Base-by-base conservation (phyloP, 37 sponge, comb jelly and placozoan genomes). In the Ianthella basta region DNA sequence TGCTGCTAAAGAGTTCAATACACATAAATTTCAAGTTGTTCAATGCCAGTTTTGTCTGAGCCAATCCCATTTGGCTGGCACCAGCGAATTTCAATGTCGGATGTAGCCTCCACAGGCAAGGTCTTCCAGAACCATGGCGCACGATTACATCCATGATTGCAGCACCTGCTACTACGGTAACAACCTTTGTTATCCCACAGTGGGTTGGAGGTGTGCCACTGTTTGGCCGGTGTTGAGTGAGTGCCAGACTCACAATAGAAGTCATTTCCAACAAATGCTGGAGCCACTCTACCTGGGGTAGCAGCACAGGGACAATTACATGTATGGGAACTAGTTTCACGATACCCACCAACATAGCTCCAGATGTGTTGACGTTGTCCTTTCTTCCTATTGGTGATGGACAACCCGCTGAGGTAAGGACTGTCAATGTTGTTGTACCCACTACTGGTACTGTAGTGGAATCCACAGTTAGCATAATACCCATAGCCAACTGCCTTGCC, bases 181-280 rank as follows among this genome's bases (percentile, higher is more conserved):
- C 78, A 75, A 41, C 78, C 78, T 24, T 75, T 18, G 20, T 50
- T 50, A 41, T 75, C 78, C 78, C 78, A 75, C 3, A 75, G 78
- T 19, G 78, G 53, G 38, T 75, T 75, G 20, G 44, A 20, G 20
- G 54, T 40, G 25, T 75, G 20, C 78, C 78, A 75, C 25, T 23
- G 44, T 36, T 13, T 18, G 25, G 53, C 1, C 4, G 44, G 54
- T 53, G 78, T 75, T 21, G n/a, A 8, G 25, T 75, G 78, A 41
- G 78, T 18, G 38, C 50, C 78, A 50, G 78, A 75, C 40, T 75
- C 78, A 75, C 78, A 75, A 20, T 53, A 50, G 3, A 36, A 41
- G 40, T 41, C 37, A 24, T 12, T 15, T 0, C 78, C 78, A 25
- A 75, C 54, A 36, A 75, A 75, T 36, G 32, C 1, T 13, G 78